A percentile compares a stretch with the other conserved stretches of the same genome.
These are phyloP conservation scores for Lemur catta DNA, from an alignment of 2,797 vertebrate species.

Conservation along the genomic window DNA sequence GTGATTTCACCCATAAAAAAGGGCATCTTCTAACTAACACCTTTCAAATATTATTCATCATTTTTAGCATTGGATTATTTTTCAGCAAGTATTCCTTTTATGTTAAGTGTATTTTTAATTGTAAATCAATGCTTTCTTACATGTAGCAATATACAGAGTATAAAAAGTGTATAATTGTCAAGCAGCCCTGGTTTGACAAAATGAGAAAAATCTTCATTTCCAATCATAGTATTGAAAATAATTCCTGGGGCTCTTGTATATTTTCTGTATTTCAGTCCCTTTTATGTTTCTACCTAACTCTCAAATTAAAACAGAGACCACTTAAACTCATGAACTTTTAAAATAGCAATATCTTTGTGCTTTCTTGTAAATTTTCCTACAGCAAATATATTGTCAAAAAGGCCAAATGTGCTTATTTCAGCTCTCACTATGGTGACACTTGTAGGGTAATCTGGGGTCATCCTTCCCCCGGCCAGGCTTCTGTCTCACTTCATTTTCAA, in stretches of 20 bases:
- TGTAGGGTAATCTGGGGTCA: neutral
- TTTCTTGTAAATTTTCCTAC: neutral
- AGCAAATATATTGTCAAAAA: neutral
- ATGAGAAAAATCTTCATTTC: neutral
- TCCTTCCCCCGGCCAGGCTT: neutral
- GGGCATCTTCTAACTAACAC: neutral
- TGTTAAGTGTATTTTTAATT: neutral
- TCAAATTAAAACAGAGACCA: neutral
- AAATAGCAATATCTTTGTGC: neutral
- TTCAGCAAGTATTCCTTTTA: neutral
- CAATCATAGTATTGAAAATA: neutral
- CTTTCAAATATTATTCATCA: neutral
- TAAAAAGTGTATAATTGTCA: neutral
- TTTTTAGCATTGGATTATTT: neutral
- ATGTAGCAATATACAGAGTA: neutral
- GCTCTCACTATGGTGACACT: neutral
- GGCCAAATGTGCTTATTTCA: neutral
- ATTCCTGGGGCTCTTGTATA: neutral
- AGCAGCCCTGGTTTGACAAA: neutral
- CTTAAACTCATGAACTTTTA: neutral
- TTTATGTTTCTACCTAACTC: neutral
- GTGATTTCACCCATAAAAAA: neutral
- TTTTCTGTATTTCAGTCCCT: neutral
- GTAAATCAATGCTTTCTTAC: neutral
- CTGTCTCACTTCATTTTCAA: constrained; percentile 1